phyloP scores from a whole-genome alignment of 1,140 invertebrate species.

The Diabrotica virgifera region DNA sequence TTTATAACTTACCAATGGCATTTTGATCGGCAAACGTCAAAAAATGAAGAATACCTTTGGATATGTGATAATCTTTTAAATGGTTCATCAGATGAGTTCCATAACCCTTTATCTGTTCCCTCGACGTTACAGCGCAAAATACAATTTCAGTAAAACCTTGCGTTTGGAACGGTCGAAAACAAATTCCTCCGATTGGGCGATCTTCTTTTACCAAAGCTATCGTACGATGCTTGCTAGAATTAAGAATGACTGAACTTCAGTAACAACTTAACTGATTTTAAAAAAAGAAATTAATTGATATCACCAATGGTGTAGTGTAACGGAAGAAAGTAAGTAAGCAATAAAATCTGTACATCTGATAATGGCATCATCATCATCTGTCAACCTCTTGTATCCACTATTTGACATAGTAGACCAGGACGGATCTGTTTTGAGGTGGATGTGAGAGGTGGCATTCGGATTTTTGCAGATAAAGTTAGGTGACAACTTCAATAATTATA shows the following conservation, averaged over 20 bases:
- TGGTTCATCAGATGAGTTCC: constrained; percentile 99
- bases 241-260: background rate
- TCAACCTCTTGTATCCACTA: too few relatives aligned
- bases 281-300: too few relatives aligned
- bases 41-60: constrained; percentile 89
- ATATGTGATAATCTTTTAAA: constrained; percentile 96
- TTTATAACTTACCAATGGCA: constrained; percentile 71
- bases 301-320: too few relatives aligned
- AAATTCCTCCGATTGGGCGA: constrained; percentile 95
- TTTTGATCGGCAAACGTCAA: constrained; percentile 97
- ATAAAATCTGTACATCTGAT: too few relatives aligned
- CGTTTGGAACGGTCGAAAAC: constrained; percentile 91
- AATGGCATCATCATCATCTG: too few relatives aligned
- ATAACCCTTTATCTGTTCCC: constrained; percentile 97
- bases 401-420: too few relatives aligned
- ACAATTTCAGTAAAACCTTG: constrained; percentile 99
- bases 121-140: constrained; percentile 95
- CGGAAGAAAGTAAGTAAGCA: too few relatives aligned
- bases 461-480: too few relatives aligned
- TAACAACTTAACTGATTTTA: too few relatives aligned
- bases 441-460: too few relatives aligned
- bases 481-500: too few relatives aligned
- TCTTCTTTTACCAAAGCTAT: constrained; percentile 88
- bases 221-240: constrained; percentile 88
- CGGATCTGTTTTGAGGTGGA: too few relatives aligned